phyloP scores from a whole-genome alignment of 2,113 vertebrate species.

The Proterorhinus semilunaris region DNA sequence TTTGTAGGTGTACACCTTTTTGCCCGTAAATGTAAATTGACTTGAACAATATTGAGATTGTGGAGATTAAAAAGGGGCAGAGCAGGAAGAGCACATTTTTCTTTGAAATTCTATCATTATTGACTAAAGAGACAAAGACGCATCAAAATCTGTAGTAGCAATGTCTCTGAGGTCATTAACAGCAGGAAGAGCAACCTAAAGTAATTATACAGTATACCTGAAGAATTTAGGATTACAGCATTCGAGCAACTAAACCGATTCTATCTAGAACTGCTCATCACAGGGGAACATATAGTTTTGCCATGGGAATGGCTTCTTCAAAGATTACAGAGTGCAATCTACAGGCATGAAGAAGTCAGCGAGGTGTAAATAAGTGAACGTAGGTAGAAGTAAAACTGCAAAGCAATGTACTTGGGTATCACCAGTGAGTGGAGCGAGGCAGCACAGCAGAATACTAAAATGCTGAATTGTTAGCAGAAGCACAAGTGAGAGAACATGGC shows the following conservation, averaged over 20 bases:
- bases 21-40: no score
- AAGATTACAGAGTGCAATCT: conserved; percentile 17
- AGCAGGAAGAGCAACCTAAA: conserved; percentile 16
- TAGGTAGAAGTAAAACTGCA: neutral
- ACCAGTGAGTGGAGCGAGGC: neutral
- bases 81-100: no score
- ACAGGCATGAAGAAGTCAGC: neutral
- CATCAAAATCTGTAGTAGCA: conserved; percentile 13
- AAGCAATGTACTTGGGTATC: neutral
- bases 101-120: no score
- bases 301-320: conserved; percentile 24
- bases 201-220: conserved; percentile 48
- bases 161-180: conserved; percentile 7
- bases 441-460: neutral
- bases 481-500: neutral
- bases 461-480: neutral
- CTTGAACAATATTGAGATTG: no score
- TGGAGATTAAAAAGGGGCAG: no score
- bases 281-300: conserved; percentile 36
- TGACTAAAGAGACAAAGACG: conserved; percentile 1
- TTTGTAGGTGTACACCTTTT: no score
- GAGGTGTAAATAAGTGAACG: conserved; percentile 9
- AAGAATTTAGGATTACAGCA: conserved; percentile 24
- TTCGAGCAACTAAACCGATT: conserved; percentile 34
- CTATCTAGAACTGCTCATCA: conserved; percentile 24